Evolutionary conservation across 2,113 vertebrate species (phyloP).

Genomic region (Macaca fascicularis): T2T-MFA8v1.1 NC_088389.1:83860001-83860500

Average conservation of each 20-base stretch:
- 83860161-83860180: neutral
- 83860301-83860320: no score
- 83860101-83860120: neutral
- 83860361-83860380: no score
- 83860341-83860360: no score
- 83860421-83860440: no score
- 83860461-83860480: no score
- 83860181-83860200: neutral
- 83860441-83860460: no score
- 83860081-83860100: neutral
- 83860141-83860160: neutral
- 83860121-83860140: neutral
- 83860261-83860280: neutral
- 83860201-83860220: neutral
- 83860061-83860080: constrained; percentile 25
- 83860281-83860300: neutral
- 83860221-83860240: neutral
- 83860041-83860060: neutral
- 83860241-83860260: neutral
- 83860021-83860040: constrained; percentile 7
- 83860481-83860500: no score
- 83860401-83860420: no score
- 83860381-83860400: no score
- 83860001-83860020: neutral
- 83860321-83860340: no score